Conservation (phyloP, 1,140 invertebrate genomes). For the Aphaenogaster rudis region DNA sequence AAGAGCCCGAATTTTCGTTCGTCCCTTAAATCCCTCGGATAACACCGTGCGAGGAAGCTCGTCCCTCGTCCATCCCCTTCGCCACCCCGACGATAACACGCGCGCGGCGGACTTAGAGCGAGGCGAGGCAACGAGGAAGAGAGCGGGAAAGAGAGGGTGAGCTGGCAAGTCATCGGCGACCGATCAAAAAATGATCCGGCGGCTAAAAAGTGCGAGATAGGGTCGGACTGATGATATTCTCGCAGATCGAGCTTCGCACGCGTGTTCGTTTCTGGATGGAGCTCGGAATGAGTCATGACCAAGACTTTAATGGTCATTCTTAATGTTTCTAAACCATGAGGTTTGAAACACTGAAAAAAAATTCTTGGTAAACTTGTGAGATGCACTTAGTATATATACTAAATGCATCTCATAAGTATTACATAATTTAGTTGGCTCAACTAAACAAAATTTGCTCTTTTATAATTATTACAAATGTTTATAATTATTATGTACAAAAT, state of each 20-base stretch:
- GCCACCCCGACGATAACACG: conserved; percentile 56
- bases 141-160: conserved; percentile 70
- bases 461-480: too few species aligned
- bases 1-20: conserved; percentile 76
- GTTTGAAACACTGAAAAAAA: too few species aligned
- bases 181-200: conserved; percentile 80
- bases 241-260: conserved; percentile 43
- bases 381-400: too few species aligned
- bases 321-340: background rate
- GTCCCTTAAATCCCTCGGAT: conserved; percentile 82
- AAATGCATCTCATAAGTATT: too few species aligned
- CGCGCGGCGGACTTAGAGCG: conserved; percentile 62
- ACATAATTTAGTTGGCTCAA: too few species aligned
- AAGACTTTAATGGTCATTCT: background rate
- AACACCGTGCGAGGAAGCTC: conserved; percentile 72
- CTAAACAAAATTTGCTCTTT: too few species aligned
- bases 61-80: conserved; percentile 68
- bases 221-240: conserved; percentile 44
- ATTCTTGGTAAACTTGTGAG: too few species aligned
- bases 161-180: conserved; percentile 78
- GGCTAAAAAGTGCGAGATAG: conserved; percentile 58
- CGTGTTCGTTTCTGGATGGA: background rate
- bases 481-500: too few species aligned
- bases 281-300: background rate
- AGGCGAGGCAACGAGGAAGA: conserved; percentile 46